A percentile compares a stretch with the other conserved stretches of the same genome.
Conservation (phyloP, 2,113 vertebrate genomes). For the Emberiza fucata region DNA sequence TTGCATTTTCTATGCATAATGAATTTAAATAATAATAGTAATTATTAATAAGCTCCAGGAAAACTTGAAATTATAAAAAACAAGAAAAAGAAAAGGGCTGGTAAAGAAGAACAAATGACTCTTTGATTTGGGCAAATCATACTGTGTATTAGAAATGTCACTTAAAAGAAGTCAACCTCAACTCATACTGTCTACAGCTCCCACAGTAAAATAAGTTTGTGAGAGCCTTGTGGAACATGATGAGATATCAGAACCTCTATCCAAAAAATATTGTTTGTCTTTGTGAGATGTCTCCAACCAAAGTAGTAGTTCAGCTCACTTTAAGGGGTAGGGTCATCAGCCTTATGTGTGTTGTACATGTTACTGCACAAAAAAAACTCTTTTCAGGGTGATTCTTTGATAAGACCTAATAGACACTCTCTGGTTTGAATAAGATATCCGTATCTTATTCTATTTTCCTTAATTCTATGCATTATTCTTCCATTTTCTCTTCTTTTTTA, state of each 20-base stretch:
- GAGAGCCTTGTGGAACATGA: background rate
- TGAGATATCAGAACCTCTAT: background rate
- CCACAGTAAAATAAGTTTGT: background rate
- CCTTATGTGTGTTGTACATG: background rate
- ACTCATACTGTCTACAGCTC: background rate
- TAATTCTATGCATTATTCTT: background rate
- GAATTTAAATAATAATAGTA: background rate
- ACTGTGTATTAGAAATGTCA: background rate
- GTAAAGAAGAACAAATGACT: background rate
- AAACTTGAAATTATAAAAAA: background rate
- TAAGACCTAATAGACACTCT: background rate
- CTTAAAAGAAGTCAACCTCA: background rate
- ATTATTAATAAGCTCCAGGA: background rate
- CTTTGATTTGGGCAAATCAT: background rate
- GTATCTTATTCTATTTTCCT: background rate
- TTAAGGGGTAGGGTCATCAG: background rate
- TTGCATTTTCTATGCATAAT: background rate
- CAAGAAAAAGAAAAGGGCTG: background rate
- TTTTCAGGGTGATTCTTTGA: background rate
- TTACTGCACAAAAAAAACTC: background rate
- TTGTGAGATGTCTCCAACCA: background rate
- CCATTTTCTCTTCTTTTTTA: background rate
- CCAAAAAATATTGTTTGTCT: background rate
- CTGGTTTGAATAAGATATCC: background rate
- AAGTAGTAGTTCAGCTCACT: background rate